Conservation (phyloP, 2,113 vertebrate genomes). For the Ellobius talpinus region DNA sequence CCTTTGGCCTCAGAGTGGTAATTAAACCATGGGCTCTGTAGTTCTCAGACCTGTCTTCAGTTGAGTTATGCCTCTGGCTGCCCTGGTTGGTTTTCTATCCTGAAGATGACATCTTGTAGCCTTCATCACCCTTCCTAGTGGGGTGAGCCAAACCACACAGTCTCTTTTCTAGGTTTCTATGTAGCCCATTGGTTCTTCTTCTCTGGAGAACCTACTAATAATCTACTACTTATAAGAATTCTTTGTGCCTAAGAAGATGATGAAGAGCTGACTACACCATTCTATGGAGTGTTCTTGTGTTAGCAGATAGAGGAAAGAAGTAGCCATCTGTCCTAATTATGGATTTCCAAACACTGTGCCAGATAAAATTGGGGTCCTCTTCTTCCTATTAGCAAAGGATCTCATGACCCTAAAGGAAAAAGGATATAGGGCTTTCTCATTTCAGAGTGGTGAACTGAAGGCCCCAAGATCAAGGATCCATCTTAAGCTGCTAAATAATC, state of each 20-base stretch:
- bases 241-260: background rate
- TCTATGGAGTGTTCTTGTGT: background rate
- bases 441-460: constrained; percentile 17
- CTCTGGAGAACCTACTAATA: background rate
- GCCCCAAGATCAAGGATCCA: background rate
- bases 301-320: background rate
- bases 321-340: background rate
- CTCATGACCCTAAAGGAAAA: background rate
- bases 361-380: background rate
- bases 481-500: background rate
- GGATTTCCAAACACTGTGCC: background rate
- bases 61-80: background rate
- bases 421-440: background rate
- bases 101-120: background rate
- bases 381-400: background rate
- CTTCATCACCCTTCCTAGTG: background rate
- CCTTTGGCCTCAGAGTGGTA: background rate
- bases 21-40: background rate
- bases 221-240: background rate
- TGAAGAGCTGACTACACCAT: background rate
- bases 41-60: background rate
- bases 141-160: background rate
- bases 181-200: background rate
- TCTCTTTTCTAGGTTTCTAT: background rate
- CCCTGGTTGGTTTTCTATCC: background rate